Base-by-base conservation (phyloP, 2,888 invertebrate genomes). In the Cosmorhoe ocellata region DNA sequence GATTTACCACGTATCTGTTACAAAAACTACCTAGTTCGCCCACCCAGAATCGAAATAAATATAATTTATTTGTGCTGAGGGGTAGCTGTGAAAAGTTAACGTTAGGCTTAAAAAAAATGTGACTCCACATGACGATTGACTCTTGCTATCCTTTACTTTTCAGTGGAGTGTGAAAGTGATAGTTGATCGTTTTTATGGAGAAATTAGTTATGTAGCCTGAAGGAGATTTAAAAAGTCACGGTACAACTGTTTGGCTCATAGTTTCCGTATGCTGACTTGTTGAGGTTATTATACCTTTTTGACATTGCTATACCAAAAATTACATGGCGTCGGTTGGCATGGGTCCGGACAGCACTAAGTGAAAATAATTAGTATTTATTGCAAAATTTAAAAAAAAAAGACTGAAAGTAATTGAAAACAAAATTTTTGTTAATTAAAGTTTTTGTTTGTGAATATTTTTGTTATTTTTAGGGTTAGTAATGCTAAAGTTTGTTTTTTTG, bases 41-140 rank as follows among this genome's bases (percentile, higher is more conserved):
- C 89, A 89, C 89, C 88, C 89, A 79, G 84, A 83, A 84, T 80
- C 75, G 73, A 84, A 81, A 84, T 84, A 81, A 84, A 85, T 71
- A 76, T 88, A 85, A 89, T 84, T 87, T 87, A 87, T 87, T 81
- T 77, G 67, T 64, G 64, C 66, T 68, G 76, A 81, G 79, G 84
- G 85, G 83, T 84, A 79, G 79, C 82, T 81, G 83, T 84, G 85
- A 84, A 84, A 84, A 84, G 83, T 79, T 81, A 78, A 84, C 79
- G 79, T 77, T 71, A 61, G 69, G 67, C 71, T 69, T 76, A 73
- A 81, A 88, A 81, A 88, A 88, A 85, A 86, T 81, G 57, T 76
- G 67, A 77, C 77, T 81, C 80, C 85, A 84, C 70, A 81, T 84
- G 81, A 80, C 76, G 69, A 71, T 69, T 66, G 61, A 61, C 62